Conservation (phyloP, 2,888 invertebrate genomes). For the Lasioglossum morio region DNA sequence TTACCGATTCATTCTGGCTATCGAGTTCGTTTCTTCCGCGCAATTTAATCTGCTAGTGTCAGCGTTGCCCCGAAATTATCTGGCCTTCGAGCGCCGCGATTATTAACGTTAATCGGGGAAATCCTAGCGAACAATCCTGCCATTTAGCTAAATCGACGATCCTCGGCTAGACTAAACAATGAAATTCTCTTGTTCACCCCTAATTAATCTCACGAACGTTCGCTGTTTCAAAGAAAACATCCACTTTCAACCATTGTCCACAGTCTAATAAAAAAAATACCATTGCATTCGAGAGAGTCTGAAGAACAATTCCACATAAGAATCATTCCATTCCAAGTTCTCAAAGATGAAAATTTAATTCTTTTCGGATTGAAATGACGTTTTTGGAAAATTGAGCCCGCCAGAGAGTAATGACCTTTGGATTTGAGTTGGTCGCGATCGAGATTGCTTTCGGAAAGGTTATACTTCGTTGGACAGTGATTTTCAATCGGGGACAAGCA, state of each 20-base stretch:
- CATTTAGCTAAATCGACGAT: neutral
- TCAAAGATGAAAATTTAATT: neutral
- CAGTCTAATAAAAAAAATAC: neutral
- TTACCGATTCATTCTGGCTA: conserved; percentile 49
- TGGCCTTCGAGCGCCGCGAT: conserved; percentile 36
- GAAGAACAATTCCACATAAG: neutral
- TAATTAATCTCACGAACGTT: neutral
- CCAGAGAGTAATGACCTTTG: neutral
- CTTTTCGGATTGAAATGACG: neutral
- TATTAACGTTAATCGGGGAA: conserved; percentile 45
- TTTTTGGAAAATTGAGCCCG: neutral
- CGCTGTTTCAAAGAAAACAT: neutral
- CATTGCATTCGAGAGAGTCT: neutral
- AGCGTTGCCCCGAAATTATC: conserved; percentile 43
- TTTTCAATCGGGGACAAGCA: conserved; percentile 38
- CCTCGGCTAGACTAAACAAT: neutral
- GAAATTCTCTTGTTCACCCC: neutral
- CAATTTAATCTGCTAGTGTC: conserved; percentile 54
- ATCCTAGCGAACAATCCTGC: conserved; percentile 4
- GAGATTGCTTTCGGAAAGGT: neutral
- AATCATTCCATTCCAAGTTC: too few species aligned
- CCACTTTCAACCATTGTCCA: neutral
- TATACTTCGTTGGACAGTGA: neutral
- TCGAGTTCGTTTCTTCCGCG: conserved; percentile 46
- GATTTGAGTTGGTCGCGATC: neutral